These are phyloP conservation scores for Hippocampus mohnikei DNA, from an alignment of 2,113 vertebrate genomes.

Conservation along the genomic window DNA sequence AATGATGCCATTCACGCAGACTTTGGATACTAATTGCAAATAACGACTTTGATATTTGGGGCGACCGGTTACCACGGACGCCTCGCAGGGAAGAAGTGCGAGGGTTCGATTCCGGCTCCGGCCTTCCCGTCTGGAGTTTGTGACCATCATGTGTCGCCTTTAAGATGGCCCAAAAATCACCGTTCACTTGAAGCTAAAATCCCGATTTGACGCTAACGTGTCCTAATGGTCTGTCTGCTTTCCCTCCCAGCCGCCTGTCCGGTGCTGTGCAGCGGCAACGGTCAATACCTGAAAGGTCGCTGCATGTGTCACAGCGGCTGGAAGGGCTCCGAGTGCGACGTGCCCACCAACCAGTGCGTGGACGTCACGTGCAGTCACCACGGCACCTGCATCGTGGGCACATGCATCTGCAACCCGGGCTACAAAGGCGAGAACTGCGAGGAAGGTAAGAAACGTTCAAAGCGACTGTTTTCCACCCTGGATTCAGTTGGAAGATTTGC, in stretches of 20 bases:
- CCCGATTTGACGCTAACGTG: conserved; percentile 8
- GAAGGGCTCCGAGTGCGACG: conserved; percentile 94
- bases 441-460: conserved; percentile 81
- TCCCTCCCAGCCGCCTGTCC: conserved; percentile 86
- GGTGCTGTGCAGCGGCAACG: conserved; percentile 94
- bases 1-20: background rate
- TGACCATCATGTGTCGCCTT: too few relatives aligned
- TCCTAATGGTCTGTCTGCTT: conserved; percentile 49
- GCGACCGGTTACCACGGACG: too few relatives aligned
- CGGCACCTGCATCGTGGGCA: conserved; percentile 93
- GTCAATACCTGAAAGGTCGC: conserved; percentile 95
- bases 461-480: background rate
- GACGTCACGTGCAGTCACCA: conserved; percentile 89
- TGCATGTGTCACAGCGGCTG: conserved; percentile 97
- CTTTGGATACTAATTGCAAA: too few relatives aligned
- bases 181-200: background rate
- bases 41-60: too few relatives aligned
- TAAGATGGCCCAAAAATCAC: too few relatives aligned
- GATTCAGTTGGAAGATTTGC: background rate
- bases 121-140: too few relatives aligned
- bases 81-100: too few relatives aligned
- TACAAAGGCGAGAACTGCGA: conserved; percentile 98
- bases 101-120: too few relatives aligned
- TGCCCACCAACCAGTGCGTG: conserved; percentile 94
- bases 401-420: conserved; percentile 95